phyloP scores from a whole-genome alignment of 2,888 invertebrate genomes.

The Anodontia alba region DNA sequence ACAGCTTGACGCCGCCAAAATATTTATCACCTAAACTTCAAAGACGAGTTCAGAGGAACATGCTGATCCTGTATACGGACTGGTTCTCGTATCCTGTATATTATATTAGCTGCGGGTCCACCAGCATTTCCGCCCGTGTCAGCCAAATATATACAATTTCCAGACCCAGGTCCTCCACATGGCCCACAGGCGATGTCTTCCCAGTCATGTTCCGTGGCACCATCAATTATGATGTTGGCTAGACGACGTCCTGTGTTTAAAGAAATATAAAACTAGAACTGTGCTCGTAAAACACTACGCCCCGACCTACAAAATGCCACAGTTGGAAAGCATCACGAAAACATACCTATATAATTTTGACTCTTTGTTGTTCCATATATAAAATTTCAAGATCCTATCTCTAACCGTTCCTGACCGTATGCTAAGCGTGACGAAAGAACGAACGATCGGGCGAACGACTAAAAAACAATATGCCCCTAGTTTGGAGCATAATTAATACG shows the following conservation, averaged over 20 bases:
- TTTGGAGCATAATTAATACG: too few species aligned
- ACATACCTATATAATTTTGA: too few species aligned
- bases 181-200: conserved; percentile 68
- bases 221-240: conserved; percentile 51
- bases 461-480: too few species aligned
- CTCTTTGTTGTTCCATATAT: too few species aligned
- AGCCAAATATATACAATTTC: conserved; percentile 62
- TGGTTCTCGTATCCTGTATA: conserved; percentile 63
- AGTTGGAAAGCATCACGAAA: too few species aligned
- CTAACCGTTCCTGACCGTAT: too few species aligned
- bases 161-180: conserved; percentile 44
- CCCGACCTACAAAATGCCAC: too few species aligned
- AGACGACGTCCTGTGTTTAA: conserved; percentile 16
- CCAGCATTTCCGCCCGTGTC: conserved; percentile 64
- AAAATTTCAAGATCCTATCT: too few species aligned
- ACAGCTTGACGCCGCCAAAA: neutral
- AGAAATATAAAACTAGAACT: too few species aligned
- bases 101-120: conserved; percentile 53
- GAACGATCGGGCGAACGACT: neutral
- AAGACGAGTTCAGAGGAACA: conserved; percentile 30
- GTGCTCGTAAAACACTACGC: too few species aligned
- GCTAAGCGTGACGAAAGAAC: too few species aligned
- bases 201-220: conserved; percentile 59
- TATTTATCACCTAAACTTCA: conserved; percentile 49
- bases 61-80: conserved; percentile 11